Evolutionary conservation across 2,888 invertebrate genomes (phyloP), one percentile per base, ranked within the genome.

Genomic region (Cantharis rustica): DNA sequence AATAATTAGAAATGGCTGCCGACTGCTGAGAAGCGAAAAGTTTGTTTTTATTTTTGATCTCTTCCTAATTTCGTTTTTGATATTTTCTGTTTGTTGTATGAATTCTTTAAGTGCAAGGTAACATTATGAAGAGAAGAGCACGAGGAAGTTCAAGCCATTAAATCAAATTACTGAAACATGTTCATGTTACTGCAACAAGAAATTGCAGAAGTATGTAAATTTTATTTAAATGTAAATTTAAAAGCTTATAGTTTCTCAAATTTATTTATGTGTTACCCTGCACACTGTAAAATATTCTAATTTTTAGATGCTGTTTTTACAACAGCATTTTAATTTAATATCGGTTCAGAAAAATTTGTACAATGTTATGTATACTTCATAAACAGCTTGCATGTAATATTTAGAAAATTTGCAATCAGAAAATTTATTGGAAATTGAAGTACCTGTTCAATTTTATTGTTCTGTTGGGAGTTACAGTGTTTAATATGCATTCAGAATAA

Each of bases 201-300:
- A n/a, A 66, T 66, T 20, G 64, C 64, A 66, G 61, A 77, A 74
- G 47, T 64, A 71, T 75, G 75, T 75, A 69, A 77, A 72, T 77
- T 75, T 70, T 26, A 77, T 75, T 75, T 71, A 75, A 72, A 77
- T 77, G 77, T 71, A 77, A 77, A 77, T 77, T 72, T 77, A 61
- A 26, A 71, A 61, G 63, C 63, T 73, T 66, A 15, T 23, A 47
- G 72, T 71, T 75, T 66, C 71, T 78, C 47, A 47, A 75, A 75
- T 78, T 78, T 77, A 75, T 77, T 77, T 77, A 77, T 75, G 74
- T 69, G 70, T 73, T 73, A 69, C 70, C 64, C 31, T 73, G 75
- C 73, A 71, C 61, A 69, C 75, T 61, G 70, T 78, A 78, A 78
- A 77, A 31, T 31, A 31, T 47, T 47, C 73, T 66, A 70, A 71